Evolutionary conservation across 2,888 invertebrate species (phyloP).

Genomic region (Zelleria hepariella): DNA sequence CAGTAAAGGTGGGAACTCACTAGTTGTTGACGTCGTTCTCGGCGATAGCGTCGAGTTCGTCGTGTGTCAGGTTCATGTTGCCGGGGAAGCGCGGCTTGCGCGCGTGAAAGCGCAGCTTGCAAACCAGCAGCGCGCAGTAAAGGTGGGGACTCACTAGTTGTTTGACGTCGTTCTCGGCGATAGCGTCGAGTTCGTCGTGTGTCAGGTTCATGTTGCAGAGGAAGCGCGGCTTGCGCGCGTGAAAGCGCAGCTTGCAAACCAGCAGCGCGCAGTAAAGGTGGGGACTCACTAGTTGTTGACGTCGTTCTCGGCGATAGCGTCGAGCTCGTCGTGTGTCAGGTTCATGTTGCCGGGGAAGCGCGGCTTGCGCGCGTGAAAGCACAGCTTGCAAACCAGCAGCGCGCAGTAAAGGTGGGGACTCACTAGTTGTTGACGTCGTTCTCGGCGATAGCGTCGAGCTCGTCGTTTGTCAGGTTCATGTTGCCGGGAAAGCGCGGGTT

Average conservation of each 20-base stretch:
- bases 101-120: slow-evolving; percentile 94
- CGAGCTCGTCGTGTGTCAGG: slow-evolving; percentile 87
- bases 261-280: slow-evolving; percentile 89
- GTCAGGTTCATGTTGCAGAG: slow-evolving; percentile 93
- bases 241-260: slow-evolving; percentile 93
- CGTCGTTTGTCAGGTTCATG: slow-evolving; percentile 85
- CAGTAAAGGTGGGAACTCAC: slow-evolving; percentile 93
- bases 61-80: slow-evolving; percentile 86
- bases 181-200: slow-evolving; percentile 83
- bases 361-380: slow-evolving; percentile 94
- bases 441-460: slow-evolving; percentile 88
- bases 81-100: slow-evolving; percentile 95
- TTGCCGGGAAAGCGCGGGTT: slow-evolving; percentile 96
- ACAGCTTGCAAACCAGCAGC: slow-evolving; percentile 89
- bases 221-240: slow-evolving; percentile 91
- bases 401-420: slow-evolving; percentile 81
- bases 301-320: slow-evolving; percentile 90
- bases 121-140: slow-evolving; percentile 88
- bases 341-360: slow-evolving; percentile 93
- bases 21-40: slow-evolving; percentile 93
- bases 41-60: slow-evolving; percentile 83
- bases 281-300: slow-evolving; percentile 95
- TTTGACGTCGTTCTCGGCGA: slow-evolving; percentile 93
- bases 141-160: slow-evolving; percentile 91
- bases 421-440: slow-evolving; percentile 96